Percentiles rank a stretch among this genome's conserved stretches.
These are phyloP conservation scores for Oxystoma pomonae DNA, from an alignment of 2,888 invertebrate genomes.

Conservation along the genomic window DNA sequence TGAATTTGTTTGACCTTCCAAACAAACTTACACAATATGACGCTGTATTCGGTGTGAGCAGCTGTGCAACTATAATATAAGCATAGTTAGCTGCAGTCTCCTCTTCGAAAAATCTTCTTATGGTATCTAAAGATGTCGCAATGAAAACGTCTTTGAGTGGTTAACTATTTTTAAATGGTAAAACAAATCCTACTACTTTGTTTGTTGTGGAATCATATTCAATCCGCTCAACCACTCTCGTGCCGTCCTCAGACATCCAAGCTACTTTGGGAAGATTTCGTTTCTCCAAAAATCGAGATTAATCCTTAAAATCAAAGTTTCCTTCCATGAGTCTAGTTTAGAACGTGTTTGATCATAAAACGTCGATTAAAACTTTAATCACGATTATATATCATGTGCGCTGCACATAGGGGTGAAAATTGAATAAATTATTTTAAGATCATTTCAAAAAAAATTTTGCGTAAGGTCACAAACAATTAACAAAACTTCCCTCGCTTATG, in stretches of 20 bases:
- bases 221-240: constrained; percentile 17
- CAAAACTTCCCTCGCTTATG: no score
- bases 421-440: no score
- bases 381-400: no score
- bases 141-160: constrained; percentile 21
- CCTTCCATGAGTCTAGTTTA: no score
- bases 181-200: constrained; percentile 28
- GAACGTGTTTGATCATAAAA: no score
- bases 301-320: neutral
- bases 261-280: constrained; percentile 13
- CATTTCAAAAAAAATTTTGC: no score
- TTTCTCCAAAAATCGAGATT: constrained; percentile 1
- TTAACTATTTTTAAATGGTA: constrained; percentile 25
- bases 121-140: constrained; percentile 24
- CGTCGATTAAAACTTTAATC: no score
- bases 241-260: constrained; percentile 17
- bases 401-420: no score
- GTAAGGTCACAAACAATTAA: no score
- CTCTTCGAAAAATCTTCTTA: constrained; percentile 21
- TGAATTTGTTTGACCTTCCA: constrained; percentile 28
- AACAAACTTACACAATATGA: constrained; percentile 25
- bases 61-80: constrained; percentile 28
- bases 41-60: constrained; percentile 14
- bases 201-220: constrained; percentile 28
- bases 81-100: constrained; percentile 20